Percentiles rank a stretch among this genome's conserved stretches.
These are phyloP conservation scores for Amphiura filiformis DNA, from an alignment of 35 echinoderm and acorn worm species.

Conservation along the genomic window DNA sequence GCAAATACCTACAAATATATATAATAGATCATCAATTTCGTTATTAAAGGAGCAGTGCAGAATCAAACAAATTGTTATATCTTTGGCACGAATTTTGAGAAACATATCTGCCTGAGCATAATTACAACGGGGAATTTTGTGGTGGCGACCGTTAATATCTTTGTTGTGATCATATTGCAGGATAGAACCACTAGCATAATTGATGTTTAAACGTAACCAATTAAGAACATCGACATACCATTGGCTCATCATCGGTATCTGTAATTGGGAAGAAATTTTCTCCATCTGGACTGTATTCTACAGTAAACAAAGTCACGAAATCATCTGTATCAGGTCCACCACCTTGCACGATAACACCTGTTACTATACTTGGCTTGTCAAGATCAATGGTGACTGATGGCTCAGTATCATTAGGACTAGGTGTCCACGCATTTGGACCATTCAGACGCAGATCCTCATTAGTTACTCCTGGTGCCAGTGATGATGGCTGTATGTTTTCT, in stretches of 20 bases:
- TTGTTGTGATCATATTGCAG: too few relatives aligned
- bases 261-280: constrained; percentile 45
- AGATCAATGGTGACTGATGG: constrained; percentile 78
- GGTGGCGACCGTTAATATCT: too few relatives aligned
- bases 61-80: too few relatives aligned
- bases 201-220: too few relatives aligned
- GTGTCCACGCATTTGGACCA: constrained; percentile 49
- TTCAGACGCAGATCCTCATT: constrained; percentile 22
- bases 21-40: too few relatives aligned
- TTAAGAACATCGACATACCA: too few relatives aligned
- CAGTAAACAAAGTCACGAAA: constrained; percentile 57
- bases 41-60: too few relatives aligned
- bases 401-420: constrained; percentile 22
- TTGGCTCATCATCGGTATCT: constrained; percentile 2
- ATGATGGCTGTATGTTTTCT: constrained; percentile 11
- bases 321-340: constrained; percentile 36
- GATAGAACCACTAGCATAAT: too few relatives aligned
- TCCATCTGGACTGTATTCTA: constrained; percentile 58
- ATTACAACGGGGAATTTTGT: too few relatives aligned
- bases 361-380: constrained; percentile 38
- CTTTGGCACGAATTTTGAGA: too few relatives aligned
- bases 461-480: constrained; percentile 5
- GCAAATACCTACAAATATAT: constrained; percentile 34
- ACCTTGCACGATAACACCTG: constrained; percentile 70
- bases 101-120: too few relatives aligned